These are phyloP conservation scores for Xerus inauris DNA, from an alignment of 2,113 vertebrate species.

Conservation along the genomic window DNA sequence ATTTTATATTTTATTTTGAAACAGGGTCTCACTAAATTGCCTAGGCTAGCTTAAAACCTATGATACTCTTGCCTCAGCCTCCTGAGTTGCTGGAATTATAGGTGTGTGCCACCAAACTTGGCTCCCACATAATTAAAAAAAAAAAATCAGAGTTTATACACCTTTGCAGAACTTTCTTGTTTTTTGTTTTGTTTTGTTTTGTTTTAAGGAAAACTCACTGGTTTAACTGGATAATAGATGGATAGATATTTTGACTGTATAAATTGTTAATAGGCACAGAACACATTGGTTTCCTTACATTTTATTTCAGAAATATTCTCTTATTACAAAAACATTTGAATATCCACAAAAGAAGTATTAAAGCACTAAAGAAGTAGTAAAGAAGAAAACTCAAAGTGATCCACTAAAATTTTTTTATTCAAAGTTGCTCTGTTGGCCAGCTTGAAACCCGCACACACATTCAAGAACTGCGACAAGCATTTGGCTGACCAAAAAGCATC, in stretches of 20 bases:
- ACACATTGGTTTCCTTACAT: background rate
- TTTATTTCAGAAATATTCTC: background rate
- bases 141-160: background rate
- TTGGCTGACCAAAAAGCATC: background rate
- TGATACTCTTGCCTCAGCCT: too few species aligned
- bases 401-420: background rate
- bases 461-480: background rate
- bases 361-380: background rate
- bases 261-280: background rate
- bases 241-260: background rate
- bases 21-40: too few species aligned
- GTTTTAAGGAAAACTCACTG: background rate
- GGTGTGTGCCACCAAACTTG: too few species aligned
- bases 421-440: background rate
- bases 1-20: too few species aligned
- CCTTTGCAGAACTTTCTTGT: background rate
- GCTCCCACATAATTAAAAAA: background rate
- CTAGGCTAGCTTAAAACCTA: too few species aligned
- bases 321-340: background rate
- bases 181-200: background rate
- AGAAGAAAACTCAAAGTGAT: background rate
- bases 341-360: background rate
- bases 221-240: background rate
- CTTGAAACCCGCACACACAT: background rate
- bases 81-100: too few species aligned